These are phyloP conservation scores for Eulacestoma nigropectus DNA, from an alignment of 2,113 vertebrate genomes.

Conservation along the genomic window DNA sequence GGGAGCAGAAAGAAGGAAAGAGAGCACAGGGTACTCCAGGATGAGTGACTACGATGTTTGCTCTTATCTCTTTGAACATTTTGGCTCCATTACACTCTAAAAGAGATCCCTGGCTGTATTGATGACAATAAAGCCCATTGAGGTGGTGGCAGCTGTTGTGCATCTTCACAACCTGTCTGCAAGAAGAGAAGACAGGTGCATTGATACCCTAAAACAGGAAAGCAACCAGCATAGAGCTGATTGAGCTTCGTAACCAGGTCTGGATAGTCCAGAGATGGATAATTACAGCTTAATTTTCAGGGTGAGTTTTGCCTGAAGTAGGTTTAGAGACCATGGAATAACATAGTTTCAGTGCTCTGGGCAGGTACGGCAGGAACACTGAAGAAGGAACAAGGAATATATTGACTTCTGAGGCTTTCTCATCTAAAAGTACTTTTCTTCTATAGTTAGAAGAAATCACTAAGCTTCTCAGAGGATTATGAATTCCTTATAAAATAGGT, in stretches of 20 bases:
- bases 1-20: neutral
- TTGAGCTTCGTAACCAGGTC: neutral
- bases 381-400: neutral
- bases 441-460: neutral
- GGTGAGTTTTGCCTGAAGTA: neutral
- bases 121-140: neutral
- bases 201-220: neutral
- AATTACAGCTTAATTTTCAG: neutral
- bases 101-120: neutral
- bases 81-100: neutral
- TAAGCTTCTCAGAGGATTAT: neutral
- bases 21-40: neutral
- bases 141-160: neutral
- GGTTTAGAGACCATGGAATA: neutral
- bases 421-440: neutral
- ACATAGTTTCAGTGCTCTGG: neutral
- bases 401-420: neutral
- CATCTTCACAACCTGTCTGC: neutral
- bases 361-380: rapidly evolving
- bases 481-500: neutral
- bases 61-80: neutral
- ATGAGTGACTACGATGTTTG: neutral
- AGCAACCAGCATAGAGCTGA: neutral
- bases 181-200: neutral
- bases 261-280: neutral